phyloP scores from a whole-genome alignment of 1,140 invertebrate genomes.

The Polyergus mexicanus region DNA sequence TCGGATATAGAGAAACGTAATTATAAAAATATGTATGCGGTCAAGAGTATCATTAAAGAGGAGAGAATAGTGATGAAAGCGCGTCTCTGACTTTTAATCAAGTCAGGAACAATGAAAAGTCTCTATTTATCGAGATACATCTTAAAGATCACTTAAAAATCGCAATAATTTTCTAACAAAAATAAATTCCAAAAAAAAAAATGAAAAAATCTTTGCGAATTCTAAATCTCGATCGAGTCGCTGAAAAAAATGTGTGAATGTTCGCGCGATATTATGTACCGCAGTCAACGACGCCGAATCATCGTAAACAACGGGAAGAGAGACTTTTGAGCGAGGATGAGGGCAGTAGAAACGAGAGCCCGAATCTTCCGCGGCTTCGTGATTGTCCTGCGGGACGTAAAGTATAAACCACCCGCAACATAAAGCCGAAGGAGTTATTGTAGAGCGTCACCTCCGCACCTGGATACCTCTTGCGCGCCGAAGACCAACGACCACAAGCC shows the following conservation, averaged over 20 bases:
- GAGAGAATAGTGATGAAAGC: background rate
- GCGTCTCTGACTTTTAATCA: background rate
- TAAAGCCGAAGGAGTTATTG: slow-evolving; percentile 84
- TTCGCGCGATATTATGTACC: slow-evolving; percentile 8
- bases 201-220: background rate
- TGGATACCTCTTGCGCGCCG: slow-evolving; percentile 74
- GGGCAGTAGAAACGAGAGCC: slow-evolving; percentile 78
- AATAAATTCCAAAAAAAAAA: background rate
- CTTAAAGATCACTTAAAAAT: background rate
- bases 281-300: slow-evolving; percentile 64
- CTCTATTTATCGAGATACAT: slow-evolving; percentile 1
- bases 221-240: slow-evolving; percentile 42
- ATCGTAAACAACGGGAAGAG: slow-evolving; percentile 67
- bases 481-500: slow-evolving; percentile 65
- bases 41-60: background rate
- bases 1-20: background rate
- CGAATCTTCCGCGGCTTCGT: slow-evolving; percentile 76
- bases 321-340: slow-evolving; percentile 48
- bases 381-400: slow-evolving; percentile 82
- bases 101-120: background rate
- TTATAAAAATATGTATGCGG: background rate
- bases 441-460: slow-evolving; percentile 82
- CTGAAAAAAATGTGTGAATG: background rate
- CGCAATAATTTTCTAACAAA: background rate
- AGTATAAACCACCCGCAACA: slow-evolving; percentile 84